These are phyloP conservation scores for Amazona vittata DNA, from an alignment of 2,113 vertebrate genomes.

Conservation along the genomic window DNA sequence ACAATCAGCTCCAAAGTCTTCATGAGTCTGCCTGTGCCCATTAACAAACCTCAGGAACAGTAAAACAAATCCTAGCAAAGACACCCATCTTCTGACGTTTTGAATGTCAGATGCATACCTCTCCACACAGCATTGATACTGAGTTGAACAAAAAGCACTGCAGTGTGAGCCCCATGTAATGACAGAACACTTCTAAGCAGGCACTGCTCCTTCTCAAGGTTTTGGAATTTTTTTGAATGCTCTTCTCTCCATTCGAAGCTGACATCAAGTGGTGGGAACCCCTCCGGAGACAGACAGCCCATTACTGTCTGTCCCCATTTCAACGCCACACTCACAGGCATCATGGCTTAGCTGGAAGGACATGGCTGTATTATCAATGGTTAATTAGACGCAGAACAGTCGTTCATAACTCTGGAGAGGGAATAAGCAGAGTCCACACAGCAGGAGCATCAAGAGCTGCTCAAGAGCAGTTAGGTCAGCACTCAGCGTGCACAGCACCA, in stretches of 20 bases:
- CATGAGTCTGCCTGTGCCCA: not conserved
- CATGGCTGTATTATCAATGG: not conserved
- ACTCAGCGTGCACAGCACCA: not conserved
- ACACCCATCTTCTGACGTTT: not conserved
- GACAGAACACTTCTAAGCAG: not conserved
- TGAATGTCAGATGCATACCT: not conserved
- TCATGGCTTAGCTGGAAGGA: not conserved
- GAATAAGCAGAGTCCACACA: not conserved
- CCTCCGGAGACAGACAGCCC: not conserved
- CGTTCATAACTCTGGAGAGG: not conserved
- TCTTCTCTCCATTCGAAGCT: not conserved
- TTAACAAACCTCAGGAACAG: not conserved
- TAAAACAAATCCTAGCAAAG: not conserved
- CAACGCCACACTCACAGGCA: not conserved
- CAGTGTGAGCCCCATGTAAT: not conserved
- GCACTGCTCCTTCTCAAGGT: not conserved
- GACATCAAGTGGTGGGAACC: not conserved
- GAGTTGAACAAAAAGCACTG: not conserved
- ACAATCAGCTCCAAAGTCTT: not conserved
- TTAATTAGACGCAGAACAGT: not conserved
- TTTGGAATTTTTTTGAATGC: not conserved
- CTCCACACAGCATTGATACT: not conserved
- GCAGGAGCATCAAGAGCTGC: not conserved
- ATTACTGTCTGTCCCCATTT: not conserved
- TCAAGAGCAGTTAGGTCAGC: not conserved